These are phyloP conservation scores for Drosophila infuscata DNA, from an alignment of 2,888 invertebrate species.

Conservation along the genomic window DNA sequence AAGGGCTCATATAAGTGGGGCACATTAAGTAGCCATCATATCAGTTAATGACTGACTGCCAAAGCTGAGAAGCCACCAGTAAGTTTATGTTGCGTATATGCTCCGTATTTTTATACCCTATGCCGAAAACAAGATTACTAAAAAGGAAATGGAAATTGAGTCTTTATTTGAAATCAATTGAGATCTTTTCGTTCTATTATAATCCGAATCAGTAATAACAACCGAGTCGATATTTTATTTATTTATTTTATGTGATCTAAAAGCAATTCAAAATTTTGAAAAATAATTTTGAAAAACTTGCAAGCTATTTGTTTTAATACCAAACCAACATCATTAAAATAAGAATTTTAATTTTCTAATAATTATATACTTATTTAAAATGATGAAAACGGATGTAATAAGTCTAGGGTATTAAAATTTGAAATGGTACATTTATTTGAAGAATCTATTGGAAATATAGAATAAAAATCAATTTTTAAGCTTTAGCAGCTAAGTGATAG, in stretches of 20 bases:
- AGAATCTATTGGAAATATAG: background rate
- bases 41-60: slow-evolving; percentile 47
- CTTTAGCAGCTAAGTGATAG: background rate
- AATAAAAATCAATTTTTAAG: background rate
- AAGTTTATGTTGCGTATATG: slow-evolving; percentile 11
- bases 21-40: slow-evolving; percentile 48
- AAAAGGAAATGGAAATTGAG: background rate
- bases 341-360: background rate
- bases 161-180: background rate
- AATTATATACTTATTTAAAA: background rate
- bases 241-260: background rate
- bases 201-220: background rate
- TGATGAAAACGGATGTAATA: background rate
- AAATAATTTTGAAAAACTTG: background rate
- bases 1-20: slow-evolving; percentile 24
- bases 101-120: too few relatives aligned
- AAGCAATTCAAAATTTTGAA: background rate
- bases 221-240: background rate
- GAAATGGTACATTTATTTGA: background rate
- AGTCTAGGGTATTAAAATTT: background rate
- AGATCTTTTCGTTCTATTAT: background rate
- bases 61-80: slow-evolving; percentile 28
- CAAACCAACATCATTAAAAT: fast-evolving
- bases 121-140: too few relatives aligned
- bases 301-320: background rate